A percentile compares a stretch with the other conserved stretches of the same genome.
phyloP scores from a whole-genome alignment of 2,888 invertebrate species.

The Physocephala rufipes region DNA sequence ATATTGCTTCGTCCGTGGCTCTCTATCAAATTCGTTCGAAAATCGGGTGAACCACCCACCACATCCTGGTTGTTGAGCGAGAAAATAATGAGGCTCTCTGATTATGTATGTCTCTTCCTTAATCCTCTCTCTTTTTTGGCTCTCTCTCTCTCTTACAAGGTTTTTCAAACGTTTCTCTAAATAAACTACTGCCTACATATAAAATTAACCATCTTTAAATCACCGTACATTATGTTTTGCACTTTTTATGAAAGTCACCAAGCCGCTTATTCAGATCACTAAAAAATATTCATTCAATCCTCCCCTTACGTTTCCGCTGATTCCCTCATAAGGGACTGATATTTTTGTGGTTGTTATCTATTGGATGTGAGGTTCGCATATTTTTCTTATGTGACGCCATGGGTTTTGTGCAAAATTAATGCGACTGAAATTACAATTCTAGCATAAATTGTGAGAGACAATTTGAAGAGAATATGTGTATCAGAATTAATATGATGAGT shows the following conservation, averaged over 20 bases:
- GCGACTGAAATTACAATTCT: conserved; percentile 10
- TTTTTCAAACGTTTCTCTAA: not conserved
- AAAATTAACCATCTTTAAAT: conserved; percentile 11
- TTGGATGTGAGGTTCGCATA: conserved; percentile 16
- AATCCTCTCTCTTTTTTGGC: not conserved
- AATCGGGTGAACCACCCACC: too few relatives aligned
- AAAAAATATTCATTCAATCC: conserved; percentile 17
- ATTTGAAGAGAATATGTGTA: not conserved
- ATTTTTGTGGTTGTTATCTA: conserved; percentile 7
- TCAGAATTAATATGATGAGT: not conserved
- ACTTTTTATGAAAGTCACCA: not conserved
- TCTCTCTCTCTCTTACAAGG: not conserved
- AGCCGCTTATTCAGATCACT: too few relatives aligned
- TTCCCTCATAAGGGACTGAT: conserved; percentile 23
- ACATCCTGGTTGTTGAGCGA: too few relatives aligned
- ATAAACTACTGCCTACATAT: not conserved
- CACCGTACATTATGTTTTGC: conserved; percentile 17
- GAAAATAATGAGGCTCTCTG: too few relatives aligned
- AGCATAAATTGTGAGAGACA: not conserved
- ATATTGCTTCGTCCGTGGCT: not conserved
- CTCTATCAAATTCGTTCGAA: too few relatives aligned
- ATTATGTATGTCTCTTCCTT: not conserved
- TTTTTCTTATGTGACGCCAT: conserved; percentile 27
- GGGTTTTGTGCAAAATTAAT: conserved; percentile 7
- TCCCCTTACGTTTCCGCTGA: not conserved